Percentiles rank a stretch among this genome's conserved stretches.
These are phyloP conservation scores for Sipha maydis DNA, from an alignment of 2,888 invertebrate genomes.

Conservation along the genomic window DNA sequence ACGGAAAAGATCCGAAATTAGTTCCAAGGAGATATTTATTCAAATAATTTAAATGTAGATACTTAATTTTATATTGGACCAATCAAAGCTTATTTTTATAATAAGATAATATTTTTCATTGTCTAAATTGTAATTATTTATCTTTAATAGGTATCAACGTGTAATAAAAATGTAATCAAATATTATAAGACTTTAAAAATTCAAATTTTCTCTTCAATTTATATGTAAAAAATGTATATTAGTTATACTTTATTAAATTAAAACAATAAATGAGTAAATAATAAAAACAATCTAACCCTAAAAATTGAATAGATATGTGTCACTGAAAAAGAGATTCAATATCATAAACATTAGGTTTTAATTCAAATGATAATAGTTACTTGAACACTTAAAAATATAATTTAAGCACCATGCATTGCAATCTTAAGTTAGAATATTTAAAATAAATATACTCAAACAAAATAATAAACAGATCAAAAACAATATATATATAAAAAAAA, in stretches of 20 bases:
- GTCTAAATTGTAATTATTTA: background rate
- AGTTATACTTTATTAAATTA: constrained; percentile 14
- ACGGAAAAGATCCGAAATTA: too few relatives aligned
- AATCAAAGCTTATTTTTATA: background rate
- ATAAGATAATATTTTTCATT: background rate
- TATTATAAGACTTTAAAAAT: background rate
- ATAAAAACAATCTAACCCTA: constrained; percentile 19
- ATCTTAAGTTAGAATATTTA: constrained; percentile 24
- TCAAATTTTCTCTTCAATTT: background rate
- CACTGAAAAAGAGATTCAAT: constrained; percentile 40
- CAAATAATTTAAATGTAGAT: background rate
- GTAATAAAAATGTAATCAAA: background rate
- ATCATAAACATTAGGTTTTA: constrained; percentile 14
- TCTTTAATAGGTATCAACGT: background rate
- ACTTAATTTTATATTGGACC: too few relatives aligned
- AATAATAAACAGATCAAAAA: constrained; percentile 32
- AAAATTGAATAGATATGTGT: constrained; percentile 30
- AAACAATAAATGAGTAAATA: constrained; percentile 7
- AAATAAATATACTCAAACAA: constrained; percentile 26
- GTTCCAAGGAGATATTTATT: too few relatives aligned
- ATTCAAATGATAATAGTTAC: constrained; percentile 12
- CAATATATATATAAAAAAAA: constrained; percentile 8
- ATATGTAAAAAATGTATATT: constrained; percentile 25
- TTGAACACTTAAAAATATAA: constrained; percentile 29
- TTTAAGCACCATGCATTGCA: constrained; percentile 51